Base-by-base conservation (phyloP, 2,888 invertebrate species). In the Chrysomela aeneicollis region DNA sequence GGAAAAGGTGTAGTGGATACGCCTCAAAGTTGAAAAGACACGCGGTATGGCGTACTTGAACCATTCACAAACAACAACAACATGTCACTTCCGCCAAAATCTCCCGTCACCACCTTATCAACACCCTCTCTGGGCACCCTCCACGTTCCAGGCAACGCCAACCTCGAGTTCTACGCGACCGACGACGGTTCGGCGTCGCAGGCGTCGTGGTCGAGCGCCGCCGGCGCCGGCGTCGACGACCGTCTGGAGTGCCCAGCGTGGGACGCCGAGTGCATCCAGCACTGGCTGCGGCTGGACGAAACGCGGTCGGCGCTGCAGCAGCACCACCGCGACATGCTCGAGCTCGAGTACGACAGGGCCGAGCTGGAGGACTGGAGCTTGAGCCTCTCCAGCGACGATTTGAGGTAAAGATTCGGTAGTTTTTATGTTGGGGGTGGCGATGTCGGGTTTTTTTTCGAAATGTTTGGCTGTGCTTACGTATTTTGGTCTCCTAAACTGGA, bases 281-380 rank as follows among this genome's bases (percentile, higher is more conserved):
- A 91, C 76, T 91, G 91, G 91, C 82, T 92, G 58, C 87, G 90
- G 77, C 81, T 91, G 73, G 91, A 91, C 76, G 91, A 91, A 73
- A 89, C 90, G 1, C 84, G 90, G 76, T 89, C 89, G 61, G 88
- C 89, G 2, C 76, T 89, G 32, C 89, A 89, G 73, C 90, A 90
- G 74, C 87, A 90, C 72, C 89, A 90, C 78, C 85, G 90, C 65
- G 90, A 90, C 77, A 81, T 90, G 71, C 85, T 89, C 22, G 90
- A 90, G 78, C 82, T 91, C 74, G 91, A 91, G 79, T 92, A 92
- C 76, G 92, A 91, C 77, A 86, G 89, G 72, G 89, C 91, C 2
- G 92, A 92, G 80, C 82, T 92, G 69, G 92, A 92, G 82, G 92
- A 92, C 79, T 92, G 92, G 92, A 92, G 90, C 78, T 84, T 91